phyloP scores from a whole-genome alignment of 2,888 invertebrate genomes.

The Campoplex capitator region DNA sequence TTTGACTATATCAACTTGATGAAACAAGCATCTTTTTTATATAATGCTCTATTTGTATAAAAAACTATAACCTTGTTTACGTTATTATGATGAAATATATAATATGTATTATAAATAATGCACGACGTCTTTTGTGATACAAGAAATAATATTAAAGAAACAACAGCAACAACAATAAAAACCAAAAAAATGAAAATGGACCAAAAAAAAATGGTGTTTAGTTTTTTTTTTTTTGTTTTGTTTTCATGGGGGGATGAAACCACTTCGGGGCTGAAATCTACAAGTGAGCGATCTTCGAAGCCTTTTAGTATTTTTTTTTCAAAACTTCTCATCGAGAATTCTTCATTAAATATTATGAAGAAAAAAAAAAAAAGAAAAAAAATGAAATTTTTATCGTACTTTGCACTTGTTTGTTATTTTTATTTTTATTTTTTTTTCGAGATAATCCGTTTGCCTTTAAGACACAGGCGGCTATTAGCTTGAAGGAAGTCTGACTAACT shows the following conservation, averaged over 20 bases:
- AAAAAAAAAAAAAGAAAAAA: not conserved
- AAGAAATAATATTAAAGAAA: slow-evolving; percentile 24
- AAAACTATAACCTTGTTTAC: slow-evolving; percentile 77
- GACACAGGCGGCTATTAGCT: not conserved
- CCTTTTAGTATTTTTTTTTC: not conserved
- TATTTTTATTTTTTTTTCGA: not conserved
- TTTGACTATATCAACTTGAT: slow-evolving; percentile 60
- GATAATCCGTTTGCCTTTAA: not conserved
- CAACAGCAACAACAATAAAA: slow-evolving; percentile 12
- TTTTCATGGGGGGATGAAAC: not conserved
- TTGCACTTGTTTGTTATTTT: not conserved
- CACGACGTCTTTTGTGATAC: slow-evolving; percentile 55
- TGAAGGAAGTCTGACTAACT: not conserved
- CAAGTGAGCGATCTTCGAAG: not conserved
- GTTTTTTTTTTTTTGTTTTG: not conserved
- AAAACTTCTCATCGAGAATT: not conserved
- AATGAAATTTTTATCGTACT: not conserved
- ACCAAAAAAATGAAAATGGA: slow-evolving; percentile 37
- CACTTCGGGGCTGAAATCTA: not conserved
- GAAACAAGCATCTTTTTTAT: slow-evolving; percentile 76
- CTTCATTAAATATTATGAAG: not conserved
- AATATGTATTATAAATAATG: slow-evolving; percentile 75
- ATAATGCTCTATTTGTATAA: slow-evolving; percentile 77
- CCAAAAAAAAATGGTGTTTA: slow-evolving; percentile 16
- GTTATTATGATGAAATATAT: slow-evolving; percentile 80